A percentile compares a stretch with the other conserved stretches of the same genome.
Conservation (phyloP, 30 jellyfish, hydroid and myxozoan species). For the Hydra vulgaris region DNA sequence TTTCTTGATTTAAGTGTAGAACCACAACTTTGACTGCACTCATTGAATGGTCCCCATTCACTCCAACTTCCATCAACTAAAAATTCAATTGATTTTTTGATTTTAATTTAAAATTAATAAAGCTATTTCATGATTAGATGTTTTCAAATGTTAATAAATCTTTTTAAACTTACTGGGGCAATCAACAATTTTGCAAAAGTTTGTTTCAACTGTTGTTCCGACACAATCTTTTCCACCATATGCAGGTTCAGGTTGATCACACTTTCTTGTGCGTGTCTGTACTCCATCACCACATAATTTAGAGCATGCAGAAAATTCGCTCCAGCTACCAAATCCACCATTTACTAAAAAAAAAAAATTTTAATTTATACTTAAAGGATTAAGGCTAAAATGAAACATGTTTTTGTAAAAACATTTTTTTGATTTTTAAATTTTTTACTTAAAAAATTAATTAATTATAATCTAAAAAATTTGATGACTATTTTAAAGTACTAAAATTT, state of each 20-base stretch:
- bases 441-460: too few species aligned
- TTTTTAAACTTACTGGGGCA: not conserved
- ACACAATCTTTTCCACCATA: constrained; percentile 10
- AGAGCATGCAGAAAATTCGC: not conserved
- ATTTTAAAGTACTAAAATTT: too few species aligned
- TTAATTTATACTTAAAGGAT: not conserved
- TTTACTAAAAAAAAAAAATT: not conserved
- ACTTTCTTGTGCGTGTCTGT: not conserved
- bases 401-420: too few species aligned
- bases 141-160: too few species aligned
- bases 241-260: not conserved
- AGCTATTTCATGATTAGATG: not conserved
- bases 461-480: too few species aligned
- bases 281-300: not conserved
- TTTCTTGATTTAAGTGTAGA: not conserved
- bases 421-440: too few species aligned
- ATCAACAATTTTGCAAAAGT: not conserved
- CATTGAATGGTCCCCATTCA: not conserved
- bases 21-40: not conserved
- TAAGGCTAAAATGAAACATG: not conserved
- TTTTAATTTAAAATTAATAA: too few species aligned
- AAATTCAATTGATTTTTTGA: not conserved
- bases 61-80: not conserved
- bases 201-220: not conserved
- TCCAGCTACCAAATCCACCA: constrained; percentile 4